A percentile compares a stretch with the other conserved stretches of the same genome.
phyloP scores from a whole-genome alignment of 2,113 vertebrate species.

The Hyperopisus bebe region DNA sequence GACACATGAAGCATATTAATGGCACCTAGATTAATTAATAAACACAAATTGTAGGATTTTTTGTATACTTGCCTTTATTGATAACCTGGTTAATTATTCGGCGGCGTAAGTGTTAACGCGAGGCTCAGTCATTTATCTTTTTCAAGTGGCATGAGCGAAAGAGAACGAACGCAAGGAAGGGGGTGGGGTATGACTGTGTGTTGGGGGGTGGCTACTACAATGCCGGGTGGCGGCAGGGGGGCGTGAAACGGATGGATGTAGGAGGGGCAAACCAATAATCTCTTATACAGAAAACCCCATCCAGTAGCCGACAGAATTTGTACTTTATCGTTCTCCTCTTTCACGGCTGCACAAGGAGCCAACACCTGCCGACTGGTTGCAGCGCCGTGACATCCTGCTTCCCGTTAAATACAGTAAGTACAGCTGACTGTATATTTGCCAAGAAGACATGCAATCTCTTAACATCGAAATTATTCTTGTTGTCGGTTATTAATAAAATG shows the following conservation, averaged over 20 bases:
- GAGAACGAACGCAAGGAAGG: slow-evolving; percentile 5
- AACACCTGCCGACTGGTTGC: neutral
- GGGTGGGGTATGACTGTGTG: neutral
- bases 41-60: neutral
- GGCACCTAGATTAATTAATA: neutral
- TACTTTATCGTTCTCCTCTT: neutral
- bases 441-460: neutral
- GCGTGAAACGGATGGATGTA: slow-evolving; percentile 1
- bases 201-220: neutral
- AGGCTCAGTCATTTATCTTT: slow-evolving; percentile 7
- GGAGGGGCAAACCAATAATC: slow-evolving; percentile 23
- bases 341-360: neutral
- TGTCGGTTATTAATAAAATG: neutral
- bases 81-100: neutral
- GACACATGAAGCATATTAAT: neutral
- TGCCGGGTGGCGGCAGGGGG: neutral
- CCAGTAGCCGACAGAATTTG: slow-evolving; percentile 17
- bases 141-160: neutral
- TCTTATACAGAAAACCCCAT: slow-evolving; percentile 21
- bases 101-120: neutral
- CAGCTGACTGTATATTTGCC: neutral
- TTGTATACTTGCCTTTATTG: neutral
- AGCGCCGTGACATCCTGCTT: neutral
- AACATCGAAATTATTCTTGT: neutral
- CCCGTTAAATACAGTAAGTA: slow-evolving; percentile 3